Conservation (phyloP, 1,140 invertebrate species). For the Papilio polytes region DNA sequence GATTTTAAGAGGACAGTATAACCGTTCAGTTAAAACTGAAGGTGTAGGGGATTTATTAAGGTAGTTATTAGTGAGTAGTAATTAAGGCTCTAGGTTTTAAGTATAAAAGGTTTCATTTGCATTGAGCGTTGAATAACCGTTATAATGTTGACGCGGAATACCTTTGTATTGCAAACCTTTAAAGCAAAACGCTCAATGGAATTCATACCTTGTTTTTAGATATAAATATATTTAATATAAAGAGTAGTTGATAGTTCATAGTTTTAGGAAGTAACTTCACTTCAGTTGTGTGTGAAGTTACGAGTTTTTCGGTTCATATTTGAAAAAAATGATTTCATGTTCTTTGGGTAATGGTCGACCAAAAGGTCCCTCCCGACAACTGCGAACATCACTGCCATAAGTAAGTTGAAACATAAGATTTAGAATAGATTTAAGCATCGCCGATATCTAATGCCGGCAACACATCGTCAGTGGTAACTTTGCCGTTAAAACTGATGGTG, state of each 20-base stretch:
- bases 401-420: conserved; percentile 69
- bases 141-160: neutral
- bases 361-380: conserved; percentile 71
- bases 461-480: no score
- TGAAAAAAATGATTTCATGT: conserved; percentile 48
- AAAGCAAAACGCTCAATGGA: conserved; percentile 1
- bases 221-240: conserved; percentile 3
- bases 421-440: conserved; percentile 64
- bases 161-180: neutral
- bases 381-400: conserved; percentile 80
- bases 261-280: conserved; percentile 1
- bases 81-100: no score
- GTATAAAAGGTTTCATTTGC: neutral
- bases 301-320: conserved; percentile 51
- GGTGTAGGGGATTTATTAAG: no score
- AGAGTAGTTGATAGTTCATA: neutral
- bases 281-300: neutral
- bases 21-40: no score
- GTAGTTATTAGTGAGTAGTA: no score
- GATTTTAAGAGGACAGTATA: no score
- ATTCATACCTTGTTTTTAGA: neutral
- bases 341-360: conserved; percentile 71
- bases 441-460: conserved; percentile 34
- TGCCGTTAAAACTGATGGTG: no score
- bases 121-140: conserved; percentile 6